A percentile compares a stretch with the other conserved stretches of the same genome.
Evolutionary conservation across 2,888 invertebrate genomes (phyloP).

Genomic region (Erpobdella octoculata): DNA sequence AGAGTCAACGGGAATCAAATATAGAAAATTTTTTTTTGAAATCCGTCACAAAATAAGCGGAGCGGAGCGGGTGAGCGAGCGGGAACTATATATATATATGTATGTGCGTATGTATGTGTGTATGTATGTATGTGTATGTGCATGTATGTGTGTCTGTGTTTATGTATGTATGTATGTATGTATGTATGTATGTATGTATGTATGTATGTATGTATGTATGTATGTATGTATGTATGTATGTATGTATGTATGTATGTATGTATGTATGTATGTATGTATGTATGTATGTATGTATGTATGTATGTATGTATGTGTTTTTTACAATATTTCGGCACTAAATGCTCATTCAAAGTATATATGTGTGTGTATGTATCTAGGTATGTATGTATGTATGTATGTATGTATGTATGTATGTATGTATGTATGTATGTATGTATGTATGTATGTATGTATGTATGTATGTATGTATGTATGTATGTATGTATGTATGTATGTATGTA

Average conservation of each 20-base stretch:
- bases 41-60: no score
- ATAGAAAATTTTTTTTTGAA: no score
- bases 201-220: neutral
- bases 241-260: conserved; percentile 1
- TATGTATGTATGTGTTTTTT: no score
- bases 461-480: conserved; percentile 1
- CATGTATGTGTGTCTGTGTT: no score
- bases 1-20: no score
- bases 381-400: conserved; percentile 1
- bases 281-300: neutral
- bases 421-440: conserved; percentile 1
- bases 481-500: conserved; percentile 1
- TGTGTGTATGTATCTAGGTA: no score
- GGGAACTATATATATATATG: no score
- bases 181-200: conserved; percentile 1
- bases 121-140: conserved; percentile 1
- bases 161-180: no score
- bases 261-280: conserved; percentile 1
- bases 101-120: conserved; percentile 1
- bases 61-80: no score
- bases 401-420: conserved; percentile 1
- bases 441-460: conserved; percentile 1
- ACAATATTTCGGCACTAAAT: no score
- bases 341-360: no score
- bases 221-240: conserved; percentile 1